These are phyloP conservation scores for Idaea straminata DNA, from an alignment of 2,888 invertebrate genomes.

Conservation along the genomic window DNA sequence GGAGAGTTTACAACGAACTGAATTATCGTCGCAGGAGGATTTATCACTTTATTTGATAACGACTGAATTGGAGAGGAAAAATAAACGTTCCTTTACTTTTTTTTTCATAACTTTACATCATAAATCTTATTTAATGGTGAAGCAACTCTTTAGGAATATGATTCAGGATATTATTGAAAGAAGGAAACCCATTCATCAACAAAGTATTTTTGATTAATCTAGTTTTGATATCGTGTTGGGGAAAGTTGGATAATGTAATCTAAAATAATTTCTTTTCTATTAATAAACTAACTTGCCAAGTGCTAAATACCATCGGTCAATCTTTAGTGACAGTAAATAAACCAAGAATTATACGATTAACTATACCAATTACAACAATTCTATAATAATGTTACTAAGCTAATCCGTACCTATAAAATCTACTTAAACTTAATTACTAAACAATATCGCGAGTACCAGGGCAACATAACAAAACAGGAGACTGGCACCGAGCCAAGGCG, in stretches of 20 bases:
- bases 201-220: slow-evolving; percentile 1
- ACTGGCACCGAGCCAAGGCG: slow-evolving; percentile 34
- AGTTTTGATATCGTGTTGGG: background rate
- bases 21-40: too few relatives aligned
- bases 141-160: background rate
- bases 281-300: background rate
- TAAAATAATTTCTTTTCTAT: background rate
- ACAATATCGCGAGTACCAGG: slow-evolving; percentile 30
- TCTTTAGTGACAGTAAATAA: background rate
- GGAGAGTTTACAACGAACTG: too few relatives aligned
- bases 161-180: background rate
- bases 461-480: slow-evolving; percentile 33
- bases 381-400: background rate
- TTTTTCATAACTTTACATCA: too few relatives aligned
- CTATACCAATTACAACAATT: slow-evolving; percentile 1
- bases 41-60: too few relatives aligned
- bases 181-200: background rate
- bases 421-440: slow-evolving; percentile 21
- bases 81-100: background rate
- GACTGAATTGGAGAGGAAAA: background rate
- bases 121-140: too few relatives aligned
- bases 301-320: background rate
- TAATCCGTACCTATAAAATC: background rate
- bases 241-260: background rate
- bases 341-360: background rate